Conservation (phyloP, 2,888 invertebrate species). For the Chirona hameri region DNA sequence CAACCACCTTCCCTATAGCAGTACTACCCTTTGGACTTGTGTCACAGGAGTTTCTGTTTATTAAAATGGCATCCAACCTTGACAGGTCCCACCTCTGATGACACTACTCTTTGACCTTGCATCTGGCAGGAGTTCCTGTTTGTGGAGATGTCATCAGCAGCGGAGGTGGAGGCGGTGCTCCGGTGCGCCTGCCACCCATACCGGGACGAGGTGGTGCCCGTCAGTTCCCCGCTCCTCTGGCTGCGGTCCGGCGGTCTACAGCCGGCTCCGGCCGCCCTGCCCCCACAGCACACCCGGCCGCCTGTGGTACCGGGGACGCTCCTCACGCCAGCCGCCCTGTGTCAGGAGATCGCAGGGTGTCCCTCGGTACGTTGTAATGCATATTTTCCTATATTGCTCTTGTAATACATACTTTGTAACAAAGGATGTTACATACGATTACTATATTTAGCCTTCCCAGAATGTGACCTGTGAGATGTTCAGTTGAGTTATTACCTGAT, state of each 20-base stretch:
- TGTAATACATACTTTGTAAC: not conserved
- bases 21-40: too few species aligned
- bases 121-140: not conserved
- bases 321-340: not conserved
- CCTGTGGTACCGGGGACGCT: not conserved
- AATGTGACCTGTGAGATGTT: too few species aligned
- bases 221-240: not conserved
- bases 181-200: conserved; percentile 10
- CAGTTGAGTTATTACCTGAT: too few species aligned
- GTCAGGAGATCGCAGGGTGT: not conserved
- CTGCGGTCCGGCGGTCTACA: not conserved
- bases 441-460: too few species aligned
- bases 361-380: not conserved
- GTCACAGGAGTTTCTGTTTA: too few species aligned
- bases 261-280: not conserved
- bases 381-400: not conserved
- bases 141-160: not conserved
- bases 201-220: not conserved
- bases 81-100: too few species aligned
- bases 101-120: too few species aligned
- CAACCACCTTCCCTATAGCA: too few species aligned
- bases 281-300: too few species aligned
- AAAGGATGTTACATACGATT: not conserved
- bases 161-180: conserved; percentile 13
- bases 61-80: too few species aligned